Evolutionary conservation across 1,140 invertebrate species (phyloP), one percentile per base, ranked within the genome.

Genomic region (honey bee (Apis mellifera)): DNA sequence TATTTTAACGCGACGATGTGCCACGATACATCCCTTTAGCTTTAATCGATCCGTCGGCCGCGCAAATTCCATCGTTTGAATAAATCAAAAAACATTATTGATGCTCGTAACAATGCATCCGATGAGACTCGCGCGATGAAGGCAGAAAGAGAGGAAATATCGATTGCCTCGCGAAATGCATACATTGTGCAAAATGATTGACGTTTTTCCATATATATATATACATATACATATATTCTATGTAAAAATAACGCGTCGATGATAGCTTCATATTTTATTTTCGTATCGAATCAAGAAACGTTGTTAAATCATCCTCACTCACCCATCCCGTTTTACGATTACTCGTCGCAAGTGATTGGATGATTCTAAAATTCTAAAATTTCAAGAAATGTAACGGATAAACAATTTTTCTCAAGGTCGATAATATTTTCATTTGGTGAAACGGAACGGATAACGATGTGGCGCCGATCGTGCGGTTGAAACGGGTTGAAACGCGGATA

Each of bases 1-100:
- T 86, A 86, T 86, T 86, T 86, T 85, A 86, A 86, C 64, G 48
- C 71, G 74, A 78, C 85, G 84, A 83, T 73, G 42, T 79, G 80
- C 78, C 85, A 57, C 85, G 79, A 59, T 81, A 75, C 72, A 23
- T 55, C 62, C 62, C 72, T 81, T 84, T 79, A 69, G 75, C 70
- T 70, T 75, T 69, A 77, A 78, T 83, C 85, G 84, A 86, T 83
- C 79, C 78, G 32, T 9, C 57, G 15, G 42, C 42, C 72, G 19
- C 50, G 21, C 59, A 48, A 64, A 74, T 83, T 79, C 60, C 66
- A 62, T 62, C 60, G 55, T 86, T 86, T 83, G 65, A 79, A 78
- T 86, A 86, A 86, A 86, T 83, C 81, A 83, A 64, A 69, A 72
- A 74, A 52, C 65, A 71, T 83, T 78, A 86, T 74, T 55, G 79